These are phyloP conservation scores for Poecilobothrus nobilitatus DNA, from an alignment of 2,888 invertebrate species.

Conservation along the genomic window DNA sequence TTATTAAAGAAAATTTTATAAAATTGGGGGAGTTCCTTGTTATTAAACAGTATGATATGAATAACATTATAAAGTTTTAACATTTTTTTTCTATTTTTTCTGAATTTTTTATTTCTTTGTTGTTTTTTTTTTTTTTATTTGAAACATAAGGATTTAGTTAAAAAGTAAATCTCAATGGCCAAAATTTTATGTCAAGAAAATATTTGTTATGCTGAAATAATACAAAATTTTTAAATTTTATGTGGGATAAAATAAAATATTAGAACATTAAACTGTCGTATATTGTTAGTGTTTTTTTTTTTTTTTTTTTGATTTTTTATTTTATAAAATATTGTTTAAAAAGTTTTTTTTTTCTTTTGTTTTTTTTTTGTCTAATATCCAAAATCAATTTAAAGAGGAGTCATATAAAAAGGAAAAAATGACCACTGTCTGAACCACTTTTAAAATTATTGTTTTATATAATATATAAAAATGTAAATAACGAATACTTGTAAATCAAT, in stretches of 20 bases:
- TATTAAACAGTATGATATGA: neutral
- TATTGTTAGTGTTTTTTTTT: neutral
- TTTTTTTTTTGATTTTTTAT: no score
- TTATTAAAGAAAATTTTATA: no score
- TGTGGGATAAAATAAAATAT: neutral
- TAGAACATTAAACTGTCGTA: neutral
- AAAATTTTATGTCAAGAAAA: neutral
- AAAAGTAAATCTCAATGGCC: neutral
- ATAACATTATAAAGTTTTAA: neutral
- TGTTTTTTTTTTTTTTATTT: no score
- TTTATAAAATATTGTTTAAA: no score
- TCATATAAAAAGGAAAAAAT: no score
- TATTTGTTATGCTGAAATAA: conserved; percentile 2
- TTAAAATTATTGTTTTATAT: no score
- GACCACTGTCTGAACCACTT: no score
- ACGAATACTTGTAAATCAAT: no score
- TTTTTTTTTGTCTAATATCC: no score
- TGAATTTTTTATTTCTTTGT: neutral
- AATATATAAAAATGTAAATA: no score
- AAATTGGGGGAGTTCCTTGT: neutral
- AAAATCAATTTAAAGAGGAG: no score
- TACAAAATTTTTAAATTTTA: neutral
- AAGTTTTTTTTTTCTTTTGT: no score
- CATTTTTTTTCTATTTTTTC: neutral
- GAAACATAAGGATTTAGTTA: neutral